These are phyloP conservation scores for Uropetala carovei DNA, from an alignment of 2,888 invertebrate genomes.

Conservation along the genomic window DNA sequence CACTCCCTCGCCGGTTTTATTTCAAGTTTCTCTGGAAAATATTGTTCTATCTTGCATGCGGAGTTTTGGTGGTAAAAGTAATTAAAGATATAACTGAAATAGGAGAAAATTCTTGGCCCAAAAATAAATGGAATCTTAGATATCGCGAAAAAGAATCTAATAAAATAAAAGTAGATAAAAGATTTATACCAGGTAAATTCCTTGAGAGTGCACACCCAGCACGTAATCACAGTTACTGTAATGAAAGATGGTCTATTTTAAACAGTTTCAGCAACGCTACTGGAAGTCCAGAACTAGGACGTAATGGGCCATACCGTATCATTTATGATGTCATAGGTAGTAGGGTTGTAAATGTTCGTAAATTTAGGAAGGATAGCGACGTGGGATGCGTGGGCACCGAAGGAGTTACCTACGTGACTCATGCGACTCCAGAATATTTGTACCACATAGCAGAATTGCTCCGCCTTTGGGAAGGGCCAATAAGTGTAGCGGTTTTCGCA, in stretches of 20 bases:
- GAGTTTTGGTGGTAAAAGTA: slow-evolving; percentile 14
- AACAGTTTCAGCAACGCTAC: slow-evolving; percentile 66
- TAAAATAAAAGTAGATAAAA: not conserved
- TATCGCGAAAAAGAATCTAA: not conserved
- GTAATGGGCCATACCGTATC: slow-evolving; percentile 79
- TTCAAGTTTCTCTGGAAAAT: slow-evolving; percentile 38
- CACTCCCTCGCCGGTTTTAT: not conserved
- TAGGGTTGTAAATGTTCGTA: not conserved
- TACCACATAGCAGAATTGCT: slow-evolving; percentile 83
- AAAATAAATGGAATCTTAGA: not conserved
- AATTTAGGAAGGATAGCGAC: not conserved
- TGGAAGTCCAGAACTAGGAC: slow-evolving; percentile 80
- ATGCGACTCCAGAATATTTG: slow-evolving; percentile 84
- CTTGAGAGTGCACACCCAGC: slow-evolving; percentile 27
- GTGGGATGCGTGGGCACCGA: not conserved
- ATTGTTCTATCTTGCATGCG: slow-evolving; percentile 19
- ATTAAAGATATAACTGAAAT: not conserved
- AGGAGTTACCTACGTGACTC: slow-evolving; percentile 82
- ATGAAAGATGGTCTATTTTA: slow-evolving; percentile 23
- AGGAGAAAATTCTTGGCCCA: slow-evolving; percentile 26
- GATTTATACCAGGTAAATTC: slow-evolving; percentile 33
- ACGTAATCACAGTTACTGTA: not conserved
- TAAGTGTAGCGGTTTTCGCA: slow-evolving; percentile 83
- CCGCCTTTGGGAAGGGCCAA: slow-evolving; percentile 83
- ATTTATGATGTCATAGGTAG: slow-evolving; percentile 79